phyloP scores from a whole-genome alignment of 2,797 vertebrate genomes.

The Pogonophryne albipinna region DNA sequence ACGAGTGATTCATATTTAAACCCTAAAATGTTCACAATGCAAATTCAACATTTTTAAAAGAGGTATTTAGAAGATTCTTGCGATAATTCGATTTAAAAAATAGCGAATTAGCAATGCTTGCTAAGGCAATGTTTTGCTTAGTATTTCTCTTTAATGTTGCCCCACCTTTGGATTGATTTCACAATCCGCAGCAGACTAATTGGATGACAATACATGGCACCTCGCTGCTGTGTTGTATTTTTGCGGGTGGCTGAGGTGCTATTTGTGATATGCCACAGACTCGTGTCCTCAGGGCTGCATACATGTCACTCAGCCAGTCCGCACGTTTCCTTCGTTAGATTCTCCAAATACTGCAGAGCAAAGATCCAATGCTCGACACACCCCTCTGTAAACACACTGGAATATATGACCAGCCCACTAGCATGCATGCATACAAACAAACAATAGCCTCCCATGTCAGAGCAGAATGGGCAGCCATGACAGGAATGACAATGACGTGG shows the following conservation, averaged over 20 bases:
- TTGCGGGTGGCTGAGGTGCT: conserved; percentile 14
- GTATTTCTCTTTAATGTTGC: neutral
- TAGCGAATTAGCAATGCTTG: neutral
- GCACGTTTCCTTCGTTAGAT: conserved; percentile 29
- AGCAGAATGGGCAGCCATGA: conserved; percentile 19
- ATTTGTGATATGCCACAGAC: conserved; percentile 5
- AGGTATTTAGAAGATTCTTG: neutral
- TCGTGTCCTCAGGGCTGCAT: conserved; percentile 20
- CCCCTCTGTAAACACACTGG: conserved; percentile 27
- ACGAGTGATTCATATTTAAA: neutral
- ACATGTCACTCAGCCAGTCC: conserved; percentile 14
- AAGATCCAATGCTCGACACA: conserved; percentile 23
- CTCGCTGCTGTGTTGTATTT: neutral
- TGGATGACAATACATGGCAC: conserved; percentile 17
- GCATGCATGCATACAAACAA: conserved; percentile 24
- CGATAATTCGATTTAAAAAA: neutral
- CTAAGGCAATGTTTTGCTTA: neutral
- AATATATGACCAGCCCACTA: neutral
- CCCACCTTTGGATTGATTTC: neutral
- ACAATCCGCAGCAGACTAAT: neutral
- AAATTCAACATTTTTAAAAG: no score
- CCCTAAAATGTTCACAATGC: no score
- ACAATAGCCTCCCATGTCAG: conserved; percentile 32
- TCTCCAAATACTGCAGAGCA: conserved; percentile 49
- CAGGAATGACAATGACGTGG: conserved; percentile 48